Evolutionary conservation across 2,113 vertebrate genomes (phyloP).

Genomic region (Lutjanus erythropterus): DNA sequence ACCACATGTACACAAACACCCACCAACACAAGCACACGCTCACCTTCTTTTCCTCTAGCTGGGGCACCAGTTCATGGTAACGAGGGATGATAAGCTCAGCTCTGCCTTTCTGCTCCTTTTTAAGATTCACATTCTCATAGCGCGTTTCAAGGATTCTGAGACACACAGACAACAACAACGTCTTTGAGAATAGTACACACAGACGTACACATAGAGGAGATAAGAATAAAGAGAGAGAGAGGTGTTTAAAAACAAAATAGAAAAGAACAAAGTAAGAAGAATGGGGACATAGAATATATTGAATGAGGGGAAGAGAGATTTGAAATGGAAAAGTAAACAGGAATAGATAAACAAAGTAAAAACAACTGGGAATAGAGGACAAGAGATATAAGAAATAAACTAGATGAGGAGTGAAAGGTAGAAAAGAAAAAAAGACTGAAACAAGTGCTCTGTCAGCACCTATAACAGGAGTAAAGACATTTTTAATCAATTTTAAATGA

Average conservation of each 20-base stretch:
- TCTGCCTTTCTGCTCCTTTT: slow-evolving; percentile 79
- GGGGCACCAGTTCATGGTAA: slow-evolving; percentile 82
- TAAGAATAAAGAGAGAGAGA: background rate
- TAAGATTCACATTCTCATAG: slow-evolving; percentile 87
- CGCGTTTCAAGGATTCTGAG: slow-evolving; percentile 75
- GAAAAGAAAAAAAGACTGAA: background rate
- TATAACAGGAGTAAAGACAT: background rate
- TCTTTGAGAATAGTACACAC: slow-evolving; percentile 22
- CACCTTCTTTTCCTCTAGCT: slow-evolving; percentile 86
- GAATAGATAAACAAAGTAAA: slow-evolving; percentile 24
- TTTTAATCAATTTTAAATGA: slow-evolving; percentile 12
- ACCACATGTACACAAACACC: slow-evolving; percentile 8
- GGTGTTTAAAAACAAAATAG: slow-evolving; percentile 1
- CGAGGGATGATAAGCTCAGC: slow-evolving; percentile 77
- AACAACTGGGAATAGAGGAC: background rate
- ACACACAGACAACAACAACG: slow-evolving; percentile 21
- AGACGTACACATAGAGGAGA: background rate
- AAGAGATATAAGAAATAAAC: background rate
- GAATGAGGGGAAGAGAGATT: background rate
- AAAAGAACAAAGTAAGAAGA: background rate
- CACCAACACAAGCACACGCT: slow-evolving; percentile 34
- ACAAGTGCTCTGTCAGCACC: slow-evolving; percentile 36
- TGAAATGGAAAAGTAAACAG: slow-evolving; percentile 41
- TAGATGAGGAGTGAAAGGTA: background rate
- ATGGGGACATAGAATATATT: slow-evolving; percentile 3